Evolutionary conservation across 2,888 invertebrate species (phyloP).

Genomic region (Pocota personata): DNA sequence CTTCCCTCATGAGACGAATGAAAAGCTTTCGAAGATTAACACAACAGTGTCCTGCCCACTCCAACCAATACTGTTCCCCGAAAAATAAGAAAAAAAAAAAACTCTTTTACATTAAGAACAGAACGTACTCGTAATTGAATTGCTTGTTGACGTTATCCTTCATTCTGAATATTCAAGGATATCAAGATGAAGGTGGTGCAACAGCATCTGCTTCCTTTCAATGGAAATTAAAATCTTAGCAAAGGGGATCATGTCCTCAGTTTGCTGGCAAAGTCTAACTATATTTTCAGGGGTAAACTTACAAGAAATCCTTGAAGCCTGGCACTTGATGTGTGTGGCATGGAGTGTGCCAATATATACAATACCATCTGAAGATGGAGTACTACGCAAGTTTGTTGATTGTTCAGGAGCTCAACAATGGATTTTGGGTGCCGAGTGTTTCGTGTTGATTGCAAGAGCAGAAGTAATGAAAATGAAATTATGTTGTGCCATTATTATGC

Average conservation of each 20-base stretch:
- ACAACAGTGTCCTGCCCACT: neutral
- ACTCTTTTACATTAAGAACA: neutral
- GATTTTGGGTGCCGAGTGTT: neutral
- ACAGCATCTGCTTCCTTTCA: slow-evolving; percentile 32
- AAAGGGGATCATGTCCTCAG: neutral
- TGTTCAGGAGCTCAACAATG: slow-evolving; percentile 26
- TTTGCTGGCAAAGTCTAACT: neutral
- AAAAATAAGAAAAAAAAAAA: neutral
- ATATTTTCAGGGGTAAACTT: slow-evolving; percentile 9
- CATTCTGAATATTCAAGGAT: slow-evolving; percentile 36
- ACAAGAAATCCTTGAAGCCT: slow-evolving; percentile 4
- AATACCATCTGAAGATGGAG: slow-evolving; percentile 11
- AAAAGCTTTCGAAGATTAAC: slow-evolving; percentile 31
- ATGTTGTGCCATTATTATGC: neutral
- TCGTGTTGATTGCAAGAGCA: slow-evolving; percentile 31
- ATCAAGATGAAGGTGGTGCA: neutral
- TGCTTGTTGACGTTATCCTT: slow-evolving; percentile 6
- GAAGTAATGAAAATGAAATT: slow-evolving; percentile 30
- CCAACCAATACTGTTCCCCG: neutral
- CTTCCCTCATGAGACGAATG: neutral
- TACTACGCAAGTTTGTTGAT: slow-evolving; percentile 12
- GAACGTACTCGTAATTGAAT: slow-evolving; percentile 1
- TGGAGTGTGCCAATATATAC: neutral
- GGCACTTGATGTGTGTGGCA: slow-evolving; percentile 7
- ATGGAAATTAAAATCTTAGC: slow-evolving; percentile 32